A percentile compares a stretch with the other conserved stretches of the same genome.
Conservation (phyloP, 2,113 vertebrate genomes). For the Taxidea taxus region DNA sequence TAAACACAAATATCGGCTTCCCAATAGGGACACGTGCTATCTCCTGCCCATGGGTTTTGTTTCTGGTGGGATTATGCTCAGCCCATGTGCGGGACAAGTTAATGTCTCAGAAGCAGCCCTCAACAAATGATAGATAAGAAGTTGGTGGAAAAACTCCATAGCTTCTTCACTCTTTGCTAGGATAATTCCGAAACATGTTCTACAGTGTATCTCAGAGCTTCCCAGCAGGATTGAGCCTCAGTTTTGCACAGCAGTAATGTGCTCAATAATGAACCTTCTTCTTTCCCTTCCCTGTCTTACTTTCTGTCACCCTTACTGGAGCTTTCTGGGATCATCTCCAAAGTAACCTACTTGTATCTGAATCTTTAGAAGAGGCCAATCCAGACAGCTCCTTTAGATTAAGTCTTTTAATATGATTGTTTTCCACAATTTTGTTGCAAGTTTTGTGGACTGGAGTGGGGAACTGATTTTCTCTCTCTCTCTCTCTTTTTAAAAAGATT, state of each 20-base stretch:
- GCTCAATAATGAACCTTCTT: neutral
- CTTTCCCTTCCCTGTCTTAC: neutral
- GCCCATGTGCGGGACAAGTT: neutral
- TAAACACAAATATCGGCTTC: neutral
- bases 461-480: neutral
- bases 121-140: neutral
- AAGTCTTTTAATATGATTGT: slow-evolving; percentile 26
- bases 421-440: neutral
- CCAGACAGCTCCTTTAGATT: neutral
- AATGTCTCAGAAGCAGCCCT: neutral
- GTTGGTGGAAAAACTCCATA: neutral
- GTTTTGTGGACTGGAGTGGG: neutral
- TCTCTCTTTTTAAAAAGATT: no score
- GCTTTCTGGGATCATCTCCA: slow-evolving; percentile 24
- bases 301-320: neutral
- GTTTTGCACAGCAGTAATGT: neutral
- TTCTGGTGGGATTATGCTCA: neutral
- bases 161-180: neutral
- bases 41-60: neutral
- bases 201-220: neutral
- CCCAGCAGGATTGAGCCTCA: neutral
- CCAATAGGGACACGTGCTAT: neutral
- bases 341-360: neutral
- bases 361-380: neutral
- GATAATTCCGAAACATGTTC: neutral